Base-by-base conservation (phyloP, 2,888 invertebrate genomes). In the Nephrotoma flavescens region DNA sequence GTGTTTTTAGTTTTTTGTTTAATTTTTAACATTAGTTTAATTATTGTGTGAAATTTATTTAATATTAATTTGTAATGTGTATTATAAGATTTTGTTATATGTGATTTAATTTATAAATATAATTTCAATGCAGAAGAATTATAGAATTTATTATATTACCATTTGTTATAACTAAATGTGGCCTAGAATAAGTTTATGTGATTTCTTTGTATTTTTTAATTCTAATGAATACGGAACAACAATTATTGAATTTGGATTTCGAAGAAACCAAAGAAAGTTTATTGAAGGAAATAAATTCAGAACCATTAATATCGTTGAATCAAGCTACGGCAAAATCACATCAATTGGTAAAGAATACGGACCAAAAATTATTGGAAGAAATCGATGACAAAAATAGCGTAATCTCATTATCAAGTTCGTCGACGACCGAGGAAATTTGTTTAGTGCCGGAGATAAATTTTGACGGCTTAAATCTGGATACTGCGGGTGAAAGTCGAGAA, bases 381-480 rank as follows among this genome's bases (percentile, higher is more conserved):
- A 90, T 91, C 90, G 92, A 91, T 90, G 92, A 92, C 92, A 93
- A 93, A 92, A 93, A 92, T 92, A 93, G 93, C 92, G 93, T 93
- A 92, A 93, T 93, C 90, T 93, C 93, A 89, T 91, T 93, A 90
- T 93, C 93, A 88, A 93, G 92, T 91, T 93, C 93, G 90, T 88
- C 86, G 88, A 88, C 87, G 88, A 91, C 92, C 87, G 95, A 96
- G 91, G 96, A 96, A 92, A 94, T 95, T 91, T 94, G 94, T 91
- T 92, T 95, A 91, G 94, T 96, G 89, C 97, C 97, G 89, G 97
- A 97, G 92, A 95, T 97, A 89, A 94, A 94, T 89, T 97, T 96
- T 92, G 96, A 95, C 92, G 94, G 95, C 92, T 89, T 91, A 91
- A 94, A 94, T 93, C 95, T 96, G 95, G 96, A 96, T 94, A 95